Base-by-base conservation (phyloP, 2,888 invertebrate species). In the Pherbina coryleti region DNA sequence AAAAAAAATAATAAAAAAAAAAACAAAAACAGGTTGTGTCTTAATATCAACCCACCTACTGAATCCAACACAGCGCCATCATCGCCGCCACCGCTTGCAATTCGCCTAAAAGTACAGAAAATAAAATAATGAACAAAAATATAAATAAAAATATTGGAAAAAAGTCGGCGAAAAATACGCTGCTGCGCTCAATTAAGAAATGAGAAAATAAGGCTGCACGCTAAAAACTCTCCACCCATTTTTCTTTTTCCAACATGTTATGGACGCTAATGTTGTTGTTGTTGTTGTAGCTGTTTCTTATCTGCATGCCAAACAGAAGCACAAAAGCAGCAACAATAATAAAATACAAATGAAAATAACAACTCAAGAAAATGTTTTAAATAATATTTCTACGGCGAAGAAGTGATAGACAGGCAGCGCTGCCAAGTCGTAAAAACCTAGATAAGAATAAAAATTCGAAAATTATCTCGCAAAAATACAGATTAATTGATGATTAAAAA, bases 31-130 rank as follows among this genome's bases (percentile, higher is more conserved):
- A 85, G 85, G 84, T 85, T 84, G 85, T 84, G 85, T 84, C 85
- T 86, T 84, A 84, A 84, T 84, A 83, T 84, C 83, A 84, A 80
- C 84, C 84, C 85, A 84, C 85, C 86, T 83, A 79, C 82, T 84
- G 82, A 19, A 34, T 49, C 19, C 57, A 57, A 72, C n/a, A 17
- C 9, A 49, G 28, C 28, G 28, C 28, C 67, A 37, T 34, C 67
- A 8, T 17, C 9, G 19, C 14, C 44, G 51, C 8, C 4, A 34
- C 9, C 22, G 31, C 31, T 3, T 1, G 66, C 44, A 64, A 64
- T 74, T 74, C 51, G 62, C 62, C 64, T 19, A 53, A 64, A 49
- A 4, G 17, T n/a, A 34, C 5, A 9, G 14, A 55, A 17, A 34
- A 53, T 34, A n/a, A 11, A 66, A 8, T 19, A 5, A 9, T 4